Percentiles rank a stretch among this genome's conserved stretches.
Evolutionary conservation across 2,888 invertebrate genomes (phyloP).

Genomic region (Mythimna vitellina): DNA sequence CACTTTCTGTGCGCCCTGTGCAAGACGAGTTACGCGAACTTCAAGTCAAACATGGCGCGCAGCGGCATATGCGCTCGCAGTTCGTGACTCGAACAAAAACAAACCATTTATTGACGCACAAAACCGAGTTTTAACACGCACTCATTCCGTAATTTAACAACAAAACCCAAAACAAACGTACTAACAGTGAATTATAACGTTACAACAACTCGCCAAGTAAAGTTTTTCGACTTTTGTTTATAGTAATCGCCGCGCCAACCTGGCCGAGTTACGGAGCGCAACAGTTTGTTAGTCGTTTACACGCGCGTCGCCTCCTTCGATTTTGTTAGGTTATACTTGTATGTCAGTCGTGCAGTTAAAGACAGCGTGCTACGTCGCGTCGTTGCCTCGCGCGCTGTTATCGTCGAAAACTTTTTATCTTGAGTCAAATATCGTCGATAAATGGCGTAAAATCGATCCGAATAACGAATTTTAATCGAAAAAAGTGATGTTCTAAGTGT

Average conservation of each 20-base stretch:
- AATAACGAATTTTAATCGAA: conserved; percentile 72
- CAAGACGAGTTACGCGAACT: conserved; percentile 65
- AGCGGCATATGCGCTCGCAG: conserved; percentile 38
- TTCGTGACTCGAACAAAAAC: conserved; percentile 85
- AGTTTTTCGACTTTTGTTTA: conserved; percentile 83
- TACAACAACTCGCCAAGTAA: conserved; percentile 69
- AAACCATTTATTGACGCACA: conserved; percentile 78
- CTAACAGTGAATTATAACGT: conserved; percentile 75
- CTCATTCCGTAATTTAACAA: conserved; percentile 76
- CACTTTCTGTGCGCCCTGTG: conserved; percentile 68
- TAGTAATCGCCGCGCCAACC: conserved; percentile 77
- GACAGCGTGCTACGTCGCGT: conserved; percentile 73
- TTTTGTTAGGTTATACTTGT: conserved; percentile 85
- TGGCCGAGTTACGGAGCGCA: conserved; percentile 80
- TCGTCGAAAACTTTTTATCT: conserved; percentile 82
- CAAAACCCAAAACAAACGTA: conserved; percentile 77
- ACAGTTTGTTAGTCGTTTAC: conserved; percentile 74
- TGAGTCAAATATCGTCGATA: conserved; percentile 78
- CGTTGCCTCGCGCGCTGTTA: conserved; percentile 74
- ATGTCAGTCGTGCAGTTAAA: conserved; percentile 79
- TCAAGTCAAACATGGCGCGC: conserved; percentile 63
- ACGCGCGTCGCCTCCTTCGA: conserved; percentile 78
- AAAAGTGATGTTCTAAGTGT: conserved; percentile 75
- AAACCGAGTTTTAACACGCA: conserved; percentile 82
- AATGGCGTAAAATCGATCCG: conserved; percentile 75